Evolutionary conservation across 2,888 invertebrate genomes (phyloP).

Genomic region (Thalpophila matura): DNA sequence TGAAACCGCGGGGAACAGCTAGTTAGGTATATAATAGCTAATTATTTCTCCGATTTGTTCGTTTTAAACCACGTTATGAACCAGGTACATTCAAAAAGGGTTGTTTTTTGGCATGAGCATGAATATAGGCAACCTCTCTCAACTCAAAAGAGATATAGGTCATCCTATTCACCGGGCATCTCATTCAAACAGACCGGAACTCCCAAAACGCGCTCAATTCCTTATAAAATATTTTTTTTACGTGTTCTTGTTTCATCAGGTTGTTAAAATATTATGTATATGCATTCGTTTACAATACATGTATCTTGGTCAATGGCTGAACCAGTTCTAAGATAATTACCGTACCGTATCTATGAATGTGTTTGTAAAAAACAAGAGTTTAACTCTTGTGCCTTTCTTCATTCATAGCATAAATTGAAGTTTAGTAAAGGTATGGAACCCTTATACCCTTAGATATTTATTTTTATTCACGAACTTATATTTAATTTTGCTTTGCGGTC

Average conservation of each 20-base stretch:
- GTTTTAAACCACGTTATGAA: no score
- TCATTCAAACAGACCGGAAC: constrained; percentile 32
- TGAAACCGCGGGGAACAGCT: no score
- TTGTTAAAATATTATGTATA: constrained; percentile 31
- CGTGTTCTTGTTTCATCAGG: constrained; percentile 30
- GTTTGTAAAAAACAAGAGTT: not conserved
- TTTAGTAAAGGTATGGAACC: no score
- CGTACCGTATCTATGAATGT: not conserved
- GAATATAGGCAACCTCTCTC: not conserved
- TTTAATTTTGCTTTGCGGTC: no score
- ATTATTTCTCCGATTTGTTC: no score
- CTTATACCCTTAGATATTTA: no score
- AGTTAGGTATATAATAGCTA: no score
- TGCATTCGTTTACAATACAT: constrained; percentile 13
- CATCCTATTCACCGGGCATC: constrained; percentile 25
- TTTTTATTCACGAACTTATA: no score
- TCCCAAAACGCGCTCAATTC: constrained; percentile 24
- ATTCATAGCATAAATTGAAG: no score
- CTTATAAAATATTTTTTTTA: constrained; percentile 14
- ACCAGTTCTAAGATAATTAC: constrained; percentile 21
- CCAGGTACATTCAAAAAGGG: no score
- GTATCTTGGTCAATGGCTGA: constrained; percentile 23
- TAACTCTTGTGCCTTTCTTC: no score
- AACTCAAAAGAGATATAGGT: constrained; percentile 29
- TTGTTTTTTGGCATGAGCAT: not conserved